Evolutionary conservation across 2,797 vertebrate species (phyloP), one percentile per base, ranked within the genome.

Genomic region (Crossoptilon crossoptilon): DNA sequence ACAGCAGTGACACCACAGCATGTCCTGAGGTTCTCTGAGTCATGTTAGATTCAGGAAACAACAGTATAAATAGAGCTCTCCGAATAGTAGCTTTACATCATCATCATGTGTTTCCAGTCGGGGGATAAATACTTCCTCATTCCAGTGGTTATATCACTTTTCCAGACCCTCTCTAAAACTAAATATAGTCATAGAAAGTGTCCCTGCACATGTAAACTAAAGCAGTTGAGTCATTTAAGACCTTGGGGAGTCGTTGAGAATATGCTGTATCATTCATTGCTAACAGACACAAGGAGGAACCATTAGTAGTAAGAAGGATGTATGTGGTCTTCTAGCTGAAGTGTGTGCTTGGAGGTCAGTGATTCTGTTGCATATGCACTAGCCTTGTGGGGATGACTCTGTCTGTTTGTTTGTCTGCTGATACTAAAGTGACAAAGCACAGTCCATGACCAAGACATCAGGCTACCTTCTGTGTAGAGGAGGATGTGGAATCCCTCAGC

Each of bases 21-120:
- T 0, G 11, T 88, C 89, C 64, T 0, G 0, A 93, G 83, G 73
- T 94, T 92, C 70, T 95, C 76, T 59, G 79, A 79, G 83, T 95
- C 85, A 88, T 0, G 18, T 58, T 90, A 88, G 53, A 76, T 91
- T 92, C 80, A 90, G 93, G 91, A 95, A 96, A 81, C 49, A 46
- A 12, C 85, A 53, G 16, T 84, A 94, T 95, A 95, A 96, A 95
- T 93, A 95, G 94, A 88, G 31, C 10, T 86, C 94, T 89, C 60
- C 71, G 91, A 94, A 96, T 95, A 95, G 93, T 18, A 64, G 79
- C 84, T 95, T 96, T 90, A 91, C 92, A 93, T 96, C 95, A 96
- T 73, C 56, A 68, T 95, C 95, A 95, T 95, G 91, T 94, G 95
- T 87, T 94, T 95, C 43, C 64, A 95, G 87, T 68, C 0, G 4